Conservation (phyloP, 2,113 vertebrate species). For the Rallus limicola region DNA sequence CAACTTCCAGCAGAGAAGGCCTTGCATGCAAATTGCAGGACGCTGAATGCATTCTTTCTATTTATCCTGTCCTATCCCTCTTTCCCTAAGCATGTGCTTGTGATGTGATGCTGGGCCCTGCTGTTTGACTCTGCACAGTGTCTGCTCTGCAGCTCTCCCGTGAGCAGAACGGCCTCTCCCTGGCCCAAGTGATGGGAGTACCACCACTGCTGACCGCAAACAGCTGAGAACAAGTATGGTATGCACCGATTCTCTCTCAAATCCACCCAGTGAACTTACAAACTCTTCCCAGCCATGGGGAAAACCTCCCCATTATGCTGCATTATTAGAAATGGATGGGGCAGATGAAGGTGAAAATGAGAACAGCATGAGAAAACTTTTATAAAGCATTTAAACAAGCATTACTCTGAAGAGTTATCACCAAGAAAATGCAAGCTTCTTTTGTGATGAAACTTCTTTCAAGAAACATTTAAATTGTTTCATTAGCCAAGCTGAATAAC, state of each 20-base stretch:
- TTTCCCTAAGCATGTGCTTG: neutral
- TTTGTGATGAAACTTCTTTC: neutral
- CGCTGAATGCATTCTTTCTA: neutral
- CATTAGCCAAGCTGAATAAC: neutral
- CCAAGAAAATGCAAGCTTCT: neutral
- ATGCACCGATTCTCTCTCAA: neutral
- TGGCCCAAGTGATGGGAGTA: neutral
- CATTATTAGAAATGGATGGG: neutral
- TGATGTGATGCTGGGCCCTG: neutral
- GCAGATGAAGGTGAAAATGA: rapidly evolving
- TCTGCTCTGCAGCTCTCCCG: neutral
- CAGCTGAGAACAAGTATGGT: rapidly evolving
- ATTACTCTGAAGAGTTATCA: neutral
- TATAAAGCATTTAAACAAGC: neutral
- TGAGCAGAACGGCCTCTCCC: neutral
- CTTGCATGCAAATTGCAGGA: neutral
- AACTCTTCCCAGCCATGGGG: neutral
- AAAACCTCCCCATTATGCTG: neutral
- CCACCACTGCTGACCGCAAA: neutral
- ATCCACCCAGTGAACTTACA: neutral
- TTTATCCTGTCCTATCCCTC: neutral
- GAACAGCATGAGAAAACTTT: neutral
- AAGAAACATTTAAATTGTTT: neutral
- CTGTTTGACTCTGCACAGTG: neutral
- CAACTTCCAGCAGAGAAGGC: neutral